Evolutionary conservation across 1,140 invertebrate species (phyloP).

Genomic region (Eueides isabella): DNA sequence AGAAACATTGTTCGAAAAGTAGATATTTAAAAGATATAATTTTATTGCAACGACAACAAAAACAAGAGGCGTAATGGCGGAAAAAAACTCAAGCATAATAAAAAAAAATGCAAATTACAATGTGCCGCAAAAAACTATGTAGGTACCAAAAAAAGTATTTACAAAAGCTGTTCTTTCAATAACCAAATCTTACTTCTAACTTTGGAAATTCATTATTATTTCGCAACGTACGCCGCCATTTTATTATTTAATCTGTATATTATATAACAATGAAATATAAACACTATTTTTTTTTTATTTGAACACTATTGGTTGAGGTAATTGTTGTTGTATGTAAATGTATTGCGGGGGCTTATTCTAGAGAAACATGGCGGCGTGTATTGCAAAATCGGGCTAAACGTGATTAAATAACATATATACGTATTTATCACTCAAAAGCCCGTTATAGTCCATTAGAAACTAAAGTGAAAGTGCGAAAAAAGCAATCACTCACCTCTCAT

Average conservation of each 20-base stretch:
- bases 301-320: conserved; percentile 16
- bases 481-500: conserved; percentile 36
- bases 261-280: conserved; percentile 6
- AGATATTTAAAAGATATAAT: conserved; percentile 10
- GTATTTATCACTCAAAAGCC: conserved; percentile 7
- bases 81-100: conserved; percentile 45
- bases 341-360: conserved; percentile 12
- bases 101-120: conserved; percentile 53
- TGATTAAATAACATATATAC: neutral
- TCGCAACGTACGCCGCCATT: conserved; percentile 11
- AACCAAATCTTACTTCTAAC: conserved; percentile 49
- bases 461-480: conserved; percentile 22
- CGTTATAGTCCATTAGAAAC: neutral
- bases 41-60: conserved; percentile 12
- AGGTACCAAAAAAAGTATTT: conserved; percentile 51
- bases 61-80: conserved; percentile 32
- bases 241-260: neutral
- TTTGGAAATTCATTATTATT: conserved; percentile 48
- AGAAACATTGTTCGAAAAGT: neutral
- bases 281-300: neutral
- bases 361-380: neutral
- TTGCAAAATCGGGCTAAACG: conserved; percentile 3
- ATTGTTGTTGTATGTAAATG: neutral
- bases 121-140: conserved; percentile 48
- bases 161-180: conserved; percentile 47